These are phyloP conservation scores for Meta bourneti DNA, from an alignment of 2,888 invertebrate species.

Conservation along the genomic window DNA sequence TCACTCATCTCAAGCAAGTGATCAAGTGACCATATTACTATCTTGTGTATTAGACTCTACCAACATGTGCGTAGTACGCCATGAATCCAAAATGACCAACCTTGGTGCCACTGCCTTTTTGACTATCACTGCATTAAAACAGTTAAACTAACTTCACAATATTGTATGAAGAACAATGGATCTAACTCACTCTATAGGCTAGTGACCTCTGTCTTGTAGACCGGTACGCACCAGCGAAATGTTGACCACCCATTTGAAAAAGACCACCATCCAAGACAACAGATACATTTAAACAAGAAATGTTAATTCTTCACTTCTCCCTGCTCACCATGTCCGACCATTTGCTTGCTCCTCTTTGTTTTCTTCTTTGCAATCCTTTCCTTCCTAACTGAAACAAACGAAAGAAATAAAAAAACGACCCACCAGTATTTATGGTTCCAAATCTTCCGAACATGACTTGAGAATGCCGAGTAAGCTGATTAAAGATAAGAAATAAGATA, in stretches of 20 bases:
- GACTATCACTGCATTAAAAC: too few relatives aligned
- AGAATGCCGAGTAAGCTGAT: conserved; percentile 52
- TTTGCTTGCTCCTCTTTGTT: not conserved
- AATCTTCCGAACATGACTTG: conserved; percentile 26
- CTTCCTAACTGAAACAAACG: not conserved
- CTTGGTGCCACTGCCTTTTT: too few relatives aligned
- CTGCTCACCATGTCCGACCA: not conserved
- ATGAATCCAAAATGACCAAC: too few relatives aligned
- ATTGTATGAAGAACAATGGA: too few relatives aligned
- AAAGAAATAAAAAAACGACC: not conserved
- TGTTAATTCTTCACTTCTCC: not conserved
- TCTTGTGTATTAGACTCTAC: too few relatives aligned
- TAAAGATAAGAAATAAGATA: conserved; percentile 47
- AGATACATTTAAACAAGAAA: not conserved
- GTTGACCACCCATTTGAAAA: not conserved
- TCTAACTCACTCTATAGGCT: too few relatives aligned
- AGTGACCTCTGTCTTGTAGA: too few relatives aligned
- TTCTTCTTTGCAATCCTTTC: not conserved
- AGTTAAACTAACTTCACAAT: too few relatives aligned
- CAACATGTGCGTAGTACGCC: too few relatives aligned
- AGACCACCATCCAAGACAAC: conserved; percentile 25
- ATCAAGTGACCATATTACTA: too few relatives aligned
- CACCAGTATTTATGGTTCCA: conserved; percentile 38
- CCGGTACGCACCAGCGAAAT: not conserved
- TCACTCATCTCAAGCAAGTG: too few relatives aligned